Evolutionary conservation across 2,888 invertebrate genomes (phyloP), one percentile per base, ranked within the genome.

Genomic region (Epsilonema sp.): DNA sequence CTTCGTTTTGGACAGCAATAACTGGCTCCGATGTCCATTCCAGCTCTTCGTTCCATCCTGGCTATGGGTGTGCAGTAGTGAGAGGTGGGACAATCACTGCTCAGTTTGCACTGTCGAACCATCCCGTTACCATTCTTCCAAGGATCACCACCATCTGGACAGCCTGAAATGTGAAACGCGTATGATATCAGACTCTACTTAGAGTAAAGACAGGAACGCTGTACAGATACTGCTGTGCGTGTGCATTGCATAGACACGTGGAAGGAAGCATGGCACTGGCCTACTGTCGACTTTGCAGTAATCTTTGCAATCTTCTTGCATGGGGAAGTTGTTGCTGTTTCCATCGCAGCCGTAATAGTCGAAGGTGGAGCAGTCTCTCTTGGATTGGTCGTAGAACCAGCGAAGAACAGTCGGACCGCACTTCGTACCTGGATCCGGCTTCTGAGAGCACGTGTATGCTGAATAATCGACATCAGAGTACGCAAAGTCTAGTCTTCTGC

Each of bases 351-450:
- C 46, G n/a, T 13, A 5, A 37, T 42, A 46, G 5, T 41, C 23
- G 23, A 46, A 46, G 4, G 42, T 46, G 4, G 43, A 24, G 23
- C 46, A 46, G 51, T 49, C 52, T 49, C 44, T 55, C 52, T 51
- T 55, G 19, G 57, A 56, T 4, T 53, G 50, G 48, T 59, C 60
- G 50, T 56, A 59, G 47, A 57, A 62, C 63, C 63, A 63, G 11
- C 60, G 53, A n/a, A 60, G 60, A 39, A 63, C 61, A 1, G 59
- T 58, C 16, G 62, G 62, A 11, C 63, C 62, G 46, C 63, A 63
- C 11, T 56, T 55, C 24, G 59, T 58, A 23, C 63, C 63, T 4
- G 57, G 53, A 44, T 62, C 60, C 51, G 57, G 58, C n/a, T 54
- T 55, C 24, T 62, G 50, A 1, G 60, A 58, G 51, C 63, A 63